Conservation (phyloP, 2,797 vertebrate species). For the Sebastes glaucus region DNA sequence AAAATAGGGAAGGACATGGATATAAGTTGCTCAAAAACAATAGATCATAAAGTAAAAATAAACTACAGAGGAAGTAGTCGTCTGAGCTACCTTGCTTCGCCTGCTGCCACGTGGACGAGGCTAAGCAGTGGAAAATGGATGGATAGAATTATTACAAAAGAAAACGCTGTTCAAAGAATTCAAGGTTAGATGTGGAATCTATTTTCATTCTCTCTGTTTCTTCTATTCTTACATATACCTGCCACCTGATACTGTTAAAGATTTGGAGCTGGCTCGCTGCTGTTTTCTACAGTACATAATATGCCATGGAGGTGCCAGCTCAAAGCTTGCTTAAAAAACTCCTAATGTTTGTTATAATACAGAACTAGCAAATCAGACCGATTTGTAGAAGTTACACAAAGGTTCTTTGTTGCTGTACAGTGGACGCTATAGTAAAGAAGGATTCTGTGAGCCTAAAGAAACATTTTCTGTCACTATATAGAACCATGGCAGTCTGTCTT, state of each 20-base stretch:
- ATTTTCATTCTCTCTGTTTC: not conserved
- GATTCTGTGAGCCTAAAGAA: not conserved
- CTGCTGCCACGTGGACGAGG: no score
- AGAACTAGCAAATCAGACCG: not conserved
- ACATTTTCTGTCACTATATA: conserved; percentile 1
- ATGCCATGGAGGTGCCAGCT: not conserved
- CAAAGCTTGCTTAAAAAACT: not conserved
- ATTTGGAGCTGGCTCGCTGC: no score
- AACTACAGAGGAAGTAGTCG: not conserved
- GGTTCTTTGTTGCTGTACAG: not conserved
- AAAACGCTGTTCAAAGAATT: not conserved
- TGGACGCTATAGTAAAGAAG: not conserved
- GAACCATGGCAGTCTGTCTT: conserved; percentile 5
- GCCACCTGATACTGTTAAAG: no score
- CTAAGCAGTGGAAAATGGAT: not conserved
- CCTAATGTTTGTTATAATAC: not conserved
- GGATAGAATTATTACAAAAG: not conserved
- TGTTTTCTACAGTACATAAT: not conserved
- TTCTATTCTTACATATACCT: no score
- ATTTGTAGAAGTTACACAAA: not conserved
- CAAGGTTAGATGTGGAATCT: not conserved
- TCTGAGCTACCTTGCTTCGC: no score
- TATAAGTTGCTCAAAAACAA: not conserved
- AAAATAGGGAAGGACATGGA: not conserved
- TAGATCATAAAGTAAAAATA: not conserved